phyloP scores from a whole-genome alignment of 1,140 invertebrate genomes.

The Nilaparvata lugens region DNA sequence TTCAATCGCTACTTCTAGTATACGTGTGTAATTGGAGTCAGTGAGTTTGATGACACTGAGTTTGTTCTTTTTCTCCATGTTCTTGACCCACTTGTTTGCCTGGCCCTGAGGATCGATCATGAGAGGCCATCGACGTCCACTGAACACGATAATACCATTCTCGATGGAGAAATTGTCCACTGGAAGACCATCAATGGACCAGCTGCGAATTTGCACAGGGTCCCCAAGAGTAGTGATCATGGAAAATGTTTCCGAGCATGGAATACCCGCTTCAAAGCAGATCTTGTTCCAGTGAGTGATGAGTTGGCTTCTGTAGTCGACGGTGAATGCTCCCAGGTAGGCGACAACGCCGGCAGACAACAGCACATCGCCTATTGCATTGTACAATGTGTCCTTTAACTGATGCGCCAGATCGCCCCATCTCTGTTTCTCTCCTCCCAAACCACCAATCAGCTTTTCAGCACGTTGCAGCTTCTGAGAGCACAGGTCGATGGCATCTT shows the following conservation, averaged over 20 bases:
- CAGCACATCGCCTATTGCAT: slow-evolving; percentile 84
- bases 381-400: slow-evolving; percentile 62
- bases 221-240: slow-evolving; percentile 76
- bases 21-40: slow-evolving; percentile 68
- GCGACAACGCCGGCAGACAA: slow-evolving; percentile 80
- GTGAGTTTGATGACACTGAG: slow-evolving; percentile 74
- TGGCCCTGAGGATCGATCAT: slow-evolving; percentile 95
- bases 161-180: slow-evolving; percentile 87
- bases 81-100: slow-evolving; percentile 93
- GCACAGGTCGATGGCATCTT: slow-evolving; percentile 88
- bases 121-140: slow-evolving; percentile 76
- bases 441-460: slow-evolving; percentile 73
- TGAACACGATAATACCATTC: slow-evolving; percentile 86
- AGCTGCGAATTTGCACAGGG: slow-evolving; percentile 70
- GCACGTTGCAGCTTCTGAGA: slow-evolving; percentile 84
- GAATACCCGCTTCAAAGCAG: slow-evolving; percentile 58
- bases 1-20: slow-evolving; percentile 72
- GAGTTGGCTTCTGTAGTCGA: slow-evolving; percentile 61
- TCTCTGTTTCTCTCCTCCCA: slow-evolving; percentile 80
- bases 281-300: slow-evolving; percentile 61
- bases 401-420: slow-evolving; percentile 76
- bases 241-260: slow-evolving; percentile 68
- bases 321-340: slow-evolving; percentile 82
- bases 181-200: slow-evolving; percentile 84
- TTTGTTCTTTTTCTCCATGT: slow-evolving; percentile 80